phyloP scores from a whole-genome alignment of 2,797 vertebrate genomes.

The Eremophila alpestris region DNA sequence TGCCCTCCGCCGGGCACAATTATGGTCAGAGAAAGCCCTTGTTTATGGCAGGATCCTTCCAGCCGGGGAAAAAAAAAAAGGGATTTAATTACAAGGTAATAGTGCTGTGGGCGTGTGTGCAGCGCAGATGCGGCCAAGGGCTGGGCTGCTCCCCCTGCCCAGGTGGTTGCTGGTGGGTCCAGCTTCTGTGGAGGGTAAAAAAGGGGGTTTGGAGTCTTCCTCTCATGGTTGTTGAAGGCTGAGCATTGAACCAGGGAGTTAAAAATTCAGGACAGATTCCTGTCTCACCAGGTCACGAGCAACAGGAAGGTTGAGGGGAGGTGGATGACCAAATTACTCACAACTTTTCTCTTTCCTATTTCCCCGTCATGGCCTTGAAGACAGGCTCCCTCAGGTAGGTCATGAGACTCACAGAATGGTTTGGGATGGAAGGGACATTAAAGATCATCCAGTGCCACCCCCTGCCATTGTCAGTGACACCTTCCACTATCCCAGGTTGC shows the following conservation, averaged over 20 bases:
- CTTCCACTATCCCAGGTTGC: accelerated
- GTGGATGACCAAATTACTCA: background rate
- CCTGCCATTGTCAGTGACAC: background rate
- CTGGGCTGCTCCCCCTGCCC: background rate
- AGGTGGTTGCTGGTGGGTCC: background rate
- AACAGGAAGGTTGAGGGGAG: background rate
- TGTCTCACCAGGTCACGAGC: background rate
- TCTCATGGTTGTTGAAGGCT: accelerated
- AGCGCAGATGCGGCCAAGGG: background rate
- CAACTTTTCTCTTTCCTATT: background rate
- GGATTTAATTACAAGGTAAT: constrained; percentile 38
- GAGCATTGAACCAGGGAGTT: background rate
- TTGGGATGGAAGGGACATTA: background rate
- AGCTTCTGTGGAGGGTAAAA: background rate
- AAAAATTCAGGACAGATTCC: background rate
- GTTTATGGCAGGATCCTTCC: constrained; percentile 38
- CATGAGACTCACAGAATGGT: background rate
- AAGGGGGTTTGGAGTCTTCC: background rate
- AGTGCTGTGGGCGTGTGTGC: background rate
- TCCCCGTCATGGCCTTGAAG: background rate
- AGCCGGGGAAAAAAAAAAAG: background rate
- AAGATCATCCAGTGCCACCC: accelerated
- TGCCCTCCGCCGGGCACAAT: background rate
- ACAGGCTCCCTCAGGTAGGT: background rate
- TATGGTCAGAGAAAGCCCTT: constrained; percentile 48